phyloP scores from a whole-genome alignment of 2,888 invertebrate species.

The Phalangium opilio region DNA sequence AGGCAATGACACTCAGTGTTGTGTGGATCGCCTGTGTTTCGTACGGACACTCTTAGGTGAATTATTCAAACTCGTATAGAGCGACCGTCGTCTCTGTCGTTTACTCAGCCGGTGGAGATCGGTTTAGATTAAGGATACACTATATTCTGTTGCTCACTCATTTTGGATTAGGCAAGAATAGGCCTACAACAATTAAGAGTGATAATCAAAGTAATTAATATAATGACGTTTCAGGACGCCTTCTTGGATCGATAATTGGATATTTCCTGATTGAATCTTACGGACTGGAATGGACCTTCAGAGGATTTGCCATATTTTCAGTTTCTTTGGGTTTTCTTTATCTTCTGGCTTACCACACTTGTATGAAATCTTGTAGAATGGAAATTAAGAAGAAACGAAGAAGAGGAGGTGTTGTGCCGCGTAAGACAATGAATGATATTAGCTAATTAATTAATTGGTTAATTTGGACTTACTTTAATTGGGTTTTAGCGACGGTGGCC shows the following conservation, averaged over 20 bases:
- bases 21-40: conserved; percentile 19
- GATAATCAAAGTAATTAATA: not conserved
- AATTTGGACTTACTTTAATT: no score
- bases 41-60: conserved; percentile 37
- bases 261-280: conserved; percentile 9
- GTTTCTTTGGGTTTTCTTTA: conserved; percentile 11
- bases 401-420: no score
- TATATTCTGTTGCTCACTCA: conserved; percentile 17
- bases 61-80: conserved; percentile 36
- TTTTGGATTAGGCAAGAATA: conserved; percentile 16
- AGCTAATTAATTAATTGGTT: no score
- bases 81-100: conserved; percentile 12
- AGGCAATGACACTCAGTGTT: conserved; percentile 16
- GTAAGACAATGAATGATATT: no score
- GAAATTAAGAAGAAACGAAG: no score
- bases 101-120: no score
- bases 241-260: conserved; percentile 11
- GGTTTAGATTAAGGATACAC: no score
- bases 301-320: conserved; percentile 13
- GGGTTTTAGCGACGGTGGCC: no score
- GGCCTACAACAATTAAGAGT: not conserved
- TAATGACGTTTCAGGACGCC: conserved; percentile 12
- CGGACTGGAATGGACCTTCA: conserved; percentile 9
- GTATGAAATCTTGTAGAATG: no score
- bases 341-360: conserved; percentile 11